Evolutionary conservation across 2,888 invertebrate species (phyloP), one percentile per base, ranked within the genome.

Genomic region (Eurytoma adleriae): DNA sequence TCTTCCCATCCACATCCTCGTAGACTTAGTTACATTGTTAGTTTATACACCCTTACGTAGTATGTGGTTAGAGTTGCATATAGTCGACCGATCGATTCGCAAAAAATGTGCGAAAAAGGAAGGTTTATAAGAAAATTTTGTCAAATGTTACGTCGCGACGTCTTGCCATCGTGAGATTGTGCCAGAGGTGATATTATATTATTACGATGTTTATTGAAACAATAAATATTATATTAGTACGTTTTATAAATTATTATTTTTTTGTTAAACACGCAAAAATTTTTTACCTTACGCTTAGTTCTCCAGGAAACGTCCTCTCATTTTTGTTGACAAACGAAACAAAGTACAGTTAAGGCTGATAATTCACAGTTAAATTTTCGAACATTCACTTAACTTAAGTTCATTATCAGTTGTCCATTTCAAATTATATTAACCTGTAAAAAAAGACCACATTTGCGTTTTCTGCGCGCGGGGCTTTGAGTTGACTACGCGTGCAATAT

Each of bases 121-220:
- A 82, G 83, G 82, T 82, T 84, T 74, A 69, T 76, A 79, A 80
- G 64, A 80, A 82, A 78, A 75, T 78, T 72, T 82, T 82, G 78
- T 82, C 80, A 82, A 80, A 82, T 86, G 83, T 84, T 85, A 85
- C 86, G 87, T 87, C 89, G 89, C 89, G 88, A 90, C 89, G 86
- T 90, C 90, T 90, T 90, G 90, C 90, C 90, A 90, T 89, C 89
- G 89, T 90, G 90, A 91, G 90, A 91, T 91, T 91, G 89, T 90
- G 90, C 89, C 90, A 90, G 90, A 90, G 90, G 90, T 91, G 90
- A 90, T 90, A 91, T 91, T 90, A 90, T 90, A 90, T 81, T 89
- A 89, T 89, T 90, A 89, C 87, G 86, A 90, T 90, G 89, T 90
- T 90, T 88, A 90, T 90, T 90, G 86, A 88, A 89, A 89, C 89